These are phyloP conservation scores for Cremastinae sp. DNA, from an alignment of 2,888 invertebrate species.

Conservation along the genomic window DNA sequence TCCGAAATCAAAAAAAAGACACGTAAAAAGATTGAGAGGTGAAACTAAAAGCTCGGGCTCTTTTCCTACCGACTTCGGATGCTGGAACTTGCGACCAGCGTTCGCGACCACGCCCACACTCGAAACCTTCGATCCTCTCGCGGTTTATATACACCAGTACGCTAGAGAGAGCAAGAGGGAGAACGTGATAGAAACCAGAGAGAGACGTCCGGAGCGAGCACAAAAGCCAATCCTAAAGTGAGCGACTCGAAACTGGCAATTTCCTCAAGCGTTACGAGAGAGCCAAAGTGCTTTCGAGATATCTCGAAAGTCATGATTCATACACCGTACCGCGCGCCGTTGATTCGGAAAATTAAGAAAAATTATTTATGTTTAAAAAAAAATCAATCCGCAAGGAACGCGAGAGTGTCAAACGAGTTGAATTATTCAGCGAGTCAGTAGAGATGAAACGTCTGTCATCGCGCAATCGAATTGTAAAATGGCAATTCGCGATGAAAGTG, in stretches of 20 bases:
- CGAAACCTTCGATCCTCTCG: slow-evolving; percentile 49
- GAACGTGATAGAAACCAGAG: not conserved
- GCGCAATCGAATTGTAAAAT: no score
- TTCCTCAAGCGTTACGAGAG: slow-evolving; percentile 57
- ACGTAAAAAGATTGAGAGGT: slow-evolving; percentile 11
- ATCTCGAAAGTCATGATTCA: slow-evolving; percentile 31
- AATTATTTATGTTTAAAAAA: not conserved
- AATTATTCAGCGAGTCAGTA: no score
- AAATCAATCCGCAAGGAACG: slow-evolving; percentile 14
- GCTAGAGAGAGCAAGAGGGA: not conserved
- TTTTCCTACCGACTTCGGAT: slow-evolving; percentile 28
- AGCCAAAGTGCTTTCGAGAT: slow-evolving; percentile 57
- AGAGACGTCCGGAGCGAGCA: slow-evolving; percentile 4
- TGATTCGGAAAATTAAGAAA: slow-evolving; percentile 13
- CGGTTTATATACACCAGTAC: slow-evolving; percentile 13
- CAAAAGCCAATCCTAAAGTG: slow-evolving; percentile 46
- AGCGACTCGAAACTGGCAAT: slow-evolving; percentile 55
- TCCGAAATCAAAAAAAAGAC: slow-evolving; percentile 2
- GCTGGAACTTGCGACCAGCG: slow-evolving; percentile 21
- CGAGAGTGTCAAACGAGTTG: not conserved
- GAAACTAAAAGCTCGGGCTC: slow-evolving; percentile 29
- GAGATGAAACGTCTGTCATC: no score
- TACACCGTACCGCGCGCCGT: not conserved
- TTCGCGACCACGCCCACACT: slow-evolving; percentile 48
- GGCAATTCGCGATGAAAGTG: no score